Evolutionary conservation across 2,113 vertebrate species (phyloP).

Genomic region (Thymallus thymallus): DNA sequence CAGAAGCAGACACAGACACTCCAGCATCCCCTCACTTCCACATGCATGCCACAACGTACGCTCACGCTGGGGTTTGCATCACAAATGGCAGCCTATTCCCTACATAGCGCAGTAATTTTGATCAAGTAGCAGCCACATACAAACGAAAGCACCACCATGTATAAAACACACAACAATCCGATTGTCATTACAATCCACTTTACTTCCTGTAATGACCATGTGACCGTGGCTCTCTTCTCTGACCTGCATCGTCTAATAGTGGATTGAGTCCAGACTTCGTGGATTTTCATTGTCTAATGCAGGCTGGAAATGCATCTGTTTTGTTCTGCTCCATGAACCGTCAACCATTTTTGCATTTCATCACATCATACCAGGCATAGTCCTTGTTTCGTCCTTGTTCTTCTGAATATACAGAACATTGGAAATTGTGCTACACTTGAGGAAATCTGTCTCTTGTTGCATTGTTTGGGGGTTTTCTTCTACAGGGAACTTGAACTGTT

Average conservation of each 20-base stretch:
- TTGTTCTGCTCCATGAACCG: constrained; percentile 54
- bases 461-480: background rate
- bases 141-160: background rate
- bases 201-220: constrained; percentile 27
- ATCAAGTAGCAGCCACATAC: background rate
- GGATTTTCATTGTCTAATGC: constrained; percentile 56
- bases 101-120: too few relatives aligned
- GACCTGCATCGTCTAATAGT: constrained; percentile 32
- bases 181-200: constrained; percentile 20
- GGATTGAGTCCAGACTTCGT: background rate
- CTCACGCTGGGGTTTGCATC: background rate
- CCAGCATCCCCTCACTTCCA: constrained; percentile 7
- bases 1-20: constrained; percentile 34
- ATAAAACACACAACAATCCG: background rate
- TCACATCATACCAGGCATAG: constrained; percentile 1
- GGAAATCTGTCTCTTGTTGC: background rate
- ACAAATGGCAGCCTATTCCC: too few relatives aligned
- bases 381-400: constrained; percentile 2
- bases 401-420: background rate
- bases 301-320: constrained; percentile 41
- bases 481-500: background rate
- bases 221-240: constrained; percentile 35
- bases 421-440: background rate
- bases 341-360: constrained; percentile 36
- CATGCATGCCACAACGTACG: constrained; percentile 21